Conservation (phyloP, 2,113 vertebrate genomes). For the Diphyllodes magnificus region DNA sequence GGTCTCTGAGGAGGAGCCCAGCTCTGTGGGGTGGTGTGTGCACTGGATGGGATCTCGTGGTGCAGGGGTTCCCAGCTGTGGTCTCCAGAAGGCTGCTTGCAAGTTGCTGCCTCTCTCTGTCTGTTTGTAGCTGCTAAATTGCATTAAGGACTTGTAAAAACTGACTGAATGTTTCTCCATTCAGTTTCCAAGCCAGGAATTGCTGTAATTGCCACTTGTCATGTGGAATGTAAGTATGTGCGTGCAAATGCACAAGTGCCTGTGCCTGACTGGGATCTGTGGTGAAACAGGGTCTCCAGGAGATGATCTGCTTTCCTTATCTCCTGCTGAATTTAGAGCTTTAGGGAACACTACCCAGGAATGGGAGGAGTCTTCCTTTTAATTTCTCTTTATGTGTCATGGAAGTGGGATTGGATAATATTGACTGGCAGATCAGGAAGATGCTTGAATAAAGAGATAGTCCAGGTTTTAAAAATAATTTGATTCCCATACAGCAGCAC, state of each 20-base stretch:
- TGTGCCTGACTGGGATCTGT: neutral
- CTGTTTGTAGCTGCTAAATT: constrained; percentile 36
- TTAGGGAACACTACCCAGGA: neutral
- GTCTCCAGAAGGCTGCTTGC: neutral
- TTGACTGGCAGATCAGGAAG: neutral
- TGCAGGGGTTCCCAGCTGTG: neutral
- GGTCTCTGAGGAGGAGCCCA: neutral
- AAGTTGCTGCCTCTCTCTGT: neutral
- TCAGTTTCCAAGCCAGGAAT: neutral
- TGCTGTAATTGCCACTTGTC: neutral
- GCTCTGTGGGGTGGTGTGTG: neutral
- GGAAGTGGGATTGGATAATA: neutral
- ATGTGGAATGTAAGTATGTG: neutral
- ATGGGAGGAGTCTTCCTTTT: neutral
- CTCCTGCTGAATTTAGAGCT: neutral
- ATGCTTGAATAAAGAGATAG: neutral
- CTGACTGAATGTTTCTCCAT: neutral
- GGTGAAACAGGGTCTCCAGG: neutral
- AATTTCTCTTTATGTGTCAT: neutral
- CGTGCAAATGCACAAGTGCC: neutral
- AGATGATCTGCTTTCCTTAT: neutral
- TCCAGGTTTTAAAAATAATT: neutral
- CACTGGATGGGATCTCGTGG: neutral
- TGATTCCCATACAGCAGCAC: neutral
- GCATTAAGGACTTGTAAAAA: neutral